Percentiles rank a stretch among this genome's conserved stretches.
Evolutionary conservation across 2,113 vertebrate species (phyloP).

Genomic region (Toxostoma redivivum): DNA sequence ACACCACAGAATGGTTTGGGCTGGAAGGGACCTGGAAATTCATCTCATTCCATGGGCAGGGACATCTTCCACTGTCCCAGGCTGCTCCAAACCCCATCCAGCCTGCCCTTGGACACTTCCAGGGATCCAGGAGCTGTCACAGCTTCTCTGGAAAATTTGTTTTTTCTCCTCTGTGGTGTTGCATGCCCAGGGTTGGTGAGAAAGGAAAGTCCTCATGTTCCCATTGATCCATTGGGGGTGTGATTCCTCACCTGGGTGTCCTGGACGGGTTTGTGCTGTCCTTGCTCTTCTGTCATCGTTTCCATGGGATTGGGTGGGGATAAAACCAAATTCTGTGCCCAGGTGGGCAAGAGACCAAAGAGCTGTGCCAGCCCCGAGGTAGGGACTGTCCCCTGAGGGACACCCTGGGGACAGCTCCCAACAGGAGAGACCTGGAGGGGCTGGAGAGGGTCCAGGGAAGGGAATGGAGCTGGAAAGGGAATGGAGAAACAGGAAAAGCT

Average conservation of each 20-base stretch:
- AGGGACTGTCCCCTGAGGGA: not conserved
- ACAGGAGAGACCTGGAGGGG: not conserved
- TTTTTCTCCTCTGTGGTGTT: not conserved
- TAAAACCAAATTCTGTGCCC: not conserved
- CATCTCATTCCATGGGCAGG: not conserved
- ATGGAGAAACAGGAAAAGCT: not conserved
- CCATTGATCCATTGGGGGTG: not conserved
- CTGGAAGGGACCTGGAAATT: not conserved
- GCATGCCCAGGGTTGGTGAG: not conserved
- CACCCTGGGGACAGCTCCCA: not conserved
- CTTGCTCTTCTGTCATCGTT: rapidly evolving
- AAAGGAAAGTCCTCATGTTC: not conserved
- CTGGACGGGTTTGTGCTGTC: not conserved
- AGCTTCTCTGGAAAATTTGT: rapidly evolving
- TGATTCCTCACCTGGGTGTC: not conserved
- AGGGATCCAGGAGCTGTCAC: not conserved
- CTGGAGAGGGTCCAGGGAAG: not conserved
- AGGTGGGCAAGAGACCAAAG: not conserved
- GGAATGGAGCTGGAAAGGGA: not conserved
- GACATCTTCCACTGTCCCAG: not conserved
- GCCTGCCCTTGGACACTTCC: not conserved
- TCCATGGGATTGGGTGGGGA: not conserved
- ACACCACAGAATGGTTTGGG: not conserved
- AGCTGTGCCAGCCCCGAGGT: not conserved
- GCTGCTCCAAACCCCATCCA: rapidly evolving